Evolutionary conservation across 1,140 invertebrate species (phyloP).

Genomic region (Drosophila busckii): DNA sequence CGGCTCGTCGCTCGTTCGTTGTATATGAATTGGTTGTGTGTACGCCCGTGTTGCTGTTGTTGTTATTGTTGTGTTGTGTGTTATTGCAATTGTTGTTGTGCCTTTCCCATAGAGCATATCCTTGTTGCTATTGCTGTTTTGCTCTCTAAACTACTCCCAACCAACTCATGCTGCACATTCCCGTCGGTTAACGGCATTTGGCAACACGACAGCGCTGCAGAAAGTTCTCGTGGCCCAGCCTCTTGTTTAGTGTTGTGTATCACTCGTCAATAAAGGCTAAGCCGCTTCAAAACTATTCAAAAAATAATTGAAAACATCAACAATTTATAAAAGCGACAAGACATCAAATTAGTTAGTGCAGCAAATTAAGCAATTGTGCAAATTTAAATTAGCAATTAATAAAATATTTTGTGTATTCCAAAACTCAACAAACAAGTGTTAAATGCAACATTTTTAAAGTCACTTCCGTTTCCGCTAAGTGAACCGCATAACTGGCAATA

Average conservation of each 20-base stretch:
- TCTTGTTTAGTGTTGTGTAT: constrained; percentile 43
- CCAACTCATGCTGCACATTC: constrained; percentile 7
- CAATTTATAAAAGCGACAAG: constrained; percentile 2
- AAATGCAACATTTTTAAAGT: constrained; percentile 11
- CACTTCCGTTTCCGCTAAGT: constrained; percentile 34
- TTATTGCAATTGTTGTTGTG: constrained; percentile 42
- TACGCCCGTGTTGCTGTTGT: constrained; percentile 26
- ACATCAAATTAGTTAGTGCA: too few species aligned
- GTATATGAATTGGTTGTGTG: constrained; percentile 43
- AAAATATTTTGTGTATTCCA: too few species aligned
- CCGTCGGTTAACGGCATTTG: constrained; percentile 60
- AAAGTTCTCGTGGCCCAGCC: constrained; percentile 27
- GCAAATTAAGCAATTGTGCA: too few species aligned
- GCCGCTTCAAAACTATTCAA: too few species aligned
- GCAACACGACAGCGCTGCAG: constrained; percentile 33
- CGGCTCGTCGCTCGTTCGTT: constrained; percentile 62
- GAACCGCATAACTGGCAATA: constrained; percentile 11
- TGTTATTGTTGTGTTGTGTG: constrained; percentile 48
- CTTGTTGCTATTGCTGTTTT: constrained; percentile 46
- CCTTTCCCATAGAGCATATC: constrained; percentile 31
- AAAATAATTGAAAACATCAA: not conserved
- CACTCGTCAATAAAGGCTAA: too few species aligned
- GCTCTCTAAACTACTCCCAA: constrained; percentile 49
- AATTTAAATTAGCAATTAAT: too few species aligned
- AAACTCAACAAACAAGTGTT: too few species aligned